These are phyloP conservation scores for Colius striatus DNA, from an alignment of 2,113 vertebrate genomes.

Conservation along the genomic window DNA sequence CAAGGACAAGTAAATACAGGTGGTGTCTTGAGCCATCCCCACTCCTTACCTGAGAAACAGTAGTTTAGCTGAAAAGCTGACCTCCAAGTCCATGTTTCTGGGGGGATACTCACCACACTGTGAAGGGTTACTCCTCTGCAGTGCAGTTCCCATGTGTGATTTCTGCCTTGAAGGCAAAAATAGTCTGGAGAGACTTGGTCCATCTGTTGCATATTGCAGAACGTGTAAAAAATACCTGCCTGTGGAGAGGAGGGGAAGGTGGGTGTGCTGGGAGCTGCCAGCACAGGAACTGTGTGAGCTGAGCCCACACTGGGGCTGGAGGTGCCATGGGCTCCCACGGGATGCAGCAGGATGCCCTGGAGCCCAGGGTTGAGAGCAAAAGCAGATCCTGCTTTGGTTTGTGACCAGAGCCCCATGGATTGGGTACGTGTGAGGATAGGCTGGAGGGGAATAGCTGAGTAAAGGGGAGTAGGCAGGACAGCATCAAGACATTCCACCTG, in stretches of 20 bases:
- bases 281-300: neutral
- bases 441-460: neutral
- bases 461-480: neutral
- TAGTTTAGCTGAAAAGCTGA: neutral
- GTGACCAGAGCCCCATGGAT: neutral
- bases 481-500: neutral
- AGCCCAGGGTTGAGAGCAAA: neutral
- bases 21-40: neutral
- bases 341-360: neutral
- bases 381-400: neutral
- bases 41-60: accelerated
- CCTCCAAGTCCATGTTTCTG: neutral
- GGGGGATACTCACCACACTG: neutral
- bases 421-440: accelerated
- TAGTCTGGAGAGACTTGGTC: neutral
- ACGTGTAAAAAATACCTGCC: neutral
- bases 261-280: neutral
- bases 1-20: accelerated
- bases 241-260: neutral
- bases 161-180: conserved; percentile 11
- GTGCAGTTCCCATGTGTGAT: neutral
- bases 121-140: neutral
- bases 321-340: accelerated
- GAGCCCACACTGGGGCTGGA: neutral
- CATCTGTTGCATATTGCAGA: neutral